These are phyloP conservation scores for Xyrauchen texanus DNA, from an alignment of 2,113 vertebrate genomes.

Conservation along the genomic window DNA sequence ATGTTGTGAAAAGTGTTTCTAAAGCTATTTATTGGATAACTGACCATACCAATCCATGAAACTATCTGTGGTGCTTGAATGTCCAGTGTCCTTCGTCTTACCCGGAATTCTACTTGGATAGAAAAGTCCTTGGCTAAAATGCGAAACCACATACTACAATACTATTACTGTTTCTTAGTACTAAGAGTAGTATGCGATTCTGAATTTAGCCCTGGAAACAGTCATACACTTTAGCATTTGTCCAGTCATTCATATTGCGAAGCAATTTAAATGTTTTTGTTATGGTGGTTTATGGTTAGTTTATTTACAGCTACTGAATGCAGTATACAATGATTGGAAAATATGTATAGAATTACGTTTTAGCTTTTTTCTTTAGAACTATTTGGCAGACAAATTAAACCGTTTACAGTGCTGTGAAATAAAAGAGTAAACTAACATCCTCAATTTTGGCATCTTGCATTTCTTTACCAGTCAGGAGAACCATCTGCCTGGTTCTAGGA, in stretches of 20 bases:
- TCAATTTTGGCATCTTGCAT: background rate
- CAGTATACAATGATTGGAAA: conserved; percentile 32
- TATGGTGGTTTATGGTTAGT: background rate
- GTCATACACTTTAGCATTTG: too few species aligned
- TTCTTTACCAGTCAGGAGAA: background rate
- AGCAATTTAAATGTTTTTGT: background rate
- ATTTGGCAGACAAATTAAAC: conserved; percentile 12
- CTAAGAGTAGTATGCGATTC: too few species aligned
- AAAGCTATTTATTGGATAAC: background rate
- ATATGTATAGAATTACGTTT: background rate
- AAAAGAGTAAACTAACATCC: conserved; percentile 61
- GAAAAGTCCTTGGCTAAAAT: too few species aligned
- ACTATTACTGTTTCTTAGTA: too few species aligned
- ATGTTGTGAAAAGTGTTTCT: background rate
- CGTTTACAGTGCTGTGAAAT: conserved; percentile 59
- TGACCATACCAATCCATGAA: background rate
- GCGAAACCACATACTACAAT: too few species aligned
- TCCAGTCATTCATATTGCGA: background rate
- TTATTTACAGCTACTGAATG: background rate
- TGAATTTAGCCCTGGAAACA: too few species aligned
- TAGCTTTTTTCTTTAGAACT: background rate
- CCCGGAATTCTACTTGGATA: background rate
- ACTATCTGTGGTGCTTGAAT: background rate
- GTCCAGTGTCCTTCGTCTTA: background rate
- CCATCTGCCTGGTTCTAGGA: too few species aligned